Percentiles rank a stretch among this genome's conserved stretches.
These are phyloP conservation scores for Micropoecilia bifurca DNA, from an alignment of 2,797 vertebrate genomes.

Conservation along the genomic window DNA sequence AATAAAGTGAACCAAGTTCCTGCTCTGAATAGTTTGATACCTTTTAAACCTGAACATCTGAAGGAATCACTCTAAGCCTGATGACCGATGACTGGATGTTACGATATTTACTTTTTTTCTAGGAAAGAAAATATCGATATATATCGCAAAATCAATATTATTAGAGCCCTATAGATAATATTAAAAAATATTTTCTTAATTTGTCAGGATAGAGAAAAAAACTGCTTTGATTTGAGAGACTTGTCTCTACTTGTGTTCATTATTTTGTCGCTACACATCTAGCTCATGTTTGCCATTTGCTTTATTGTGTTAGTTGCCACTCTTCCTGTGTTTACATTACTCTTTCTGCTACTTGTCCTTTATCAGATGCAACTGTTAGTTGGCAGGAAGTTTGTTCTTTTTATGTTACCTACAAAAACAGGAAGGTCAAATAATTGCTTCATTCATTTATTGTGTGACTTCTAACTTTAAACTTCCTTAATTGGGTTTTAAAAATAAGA, in stretches of 20 bases:
- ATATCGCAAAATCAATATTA: too few species aligned
- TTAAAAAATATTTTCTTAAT: too few species aligned
- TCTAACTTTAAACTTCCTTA: not conserved
- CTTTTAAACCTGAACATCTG: too few species aligned
- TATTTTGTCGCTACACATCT: not conserved
- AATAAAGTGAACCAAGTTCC: too few species aligned
- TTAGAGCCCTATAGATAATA: too few species aligned
- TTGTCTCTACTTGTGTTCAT: not conserved
- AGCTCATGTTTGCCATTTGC: not conserved
- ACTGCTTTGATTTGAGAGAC: too few species aligned
- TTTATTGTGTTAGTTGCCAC: not conserved
- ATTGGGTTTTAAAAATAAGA: not conserved
- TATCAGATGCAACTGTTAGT: not conserved
- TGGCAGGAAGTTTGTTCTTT: not conserved
- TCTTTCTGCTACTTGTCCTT: not conserved
- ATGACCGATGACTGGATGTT: too few species aligned
- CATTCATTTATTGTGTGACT: not conserved
- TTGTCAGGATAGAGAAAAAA: too few species aligned
- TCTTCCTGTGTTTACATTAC: not conserved
- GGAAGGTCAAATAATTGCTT: not conserved
- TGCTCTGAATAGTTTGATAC: too few species aligned
- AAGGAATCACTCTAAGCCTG: too few species aligned
- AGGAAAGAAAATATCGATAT: too few species aligned
- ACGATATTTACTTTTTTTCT: too few species aligned
- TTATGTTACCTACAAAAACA: not conserved